Evolutionary conservation across 2,113 vertebrate genomes (phyloP).

Genomic region (cattle (Bos taurus)): DNA sequence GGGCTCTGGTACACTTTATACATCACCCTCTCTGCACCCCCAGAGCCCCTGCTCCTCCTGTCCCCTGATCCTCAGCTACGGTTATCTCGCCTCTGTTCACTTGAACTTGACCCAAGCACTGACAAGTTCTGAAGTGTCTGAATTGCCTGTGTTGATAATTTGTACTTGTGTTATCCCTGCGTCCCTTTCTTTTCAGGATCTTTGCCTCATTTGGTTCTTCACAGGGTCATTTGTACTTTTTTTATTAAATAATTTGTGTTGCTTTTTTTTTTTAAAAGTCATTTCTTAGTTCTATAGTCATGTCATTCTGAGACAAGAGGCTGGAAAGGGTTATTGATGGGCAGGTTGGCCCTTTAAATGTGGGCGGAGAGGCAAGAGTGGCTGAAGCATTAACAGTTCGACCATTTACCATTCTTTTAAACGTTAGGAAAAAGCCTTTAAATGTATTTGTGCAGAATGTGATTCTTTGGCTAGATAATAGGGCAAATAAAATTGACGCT

Average conservation of each 20-base stretch:
- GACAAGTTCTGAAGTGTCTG: background rate
- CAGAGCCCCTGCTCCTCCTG: background rate
- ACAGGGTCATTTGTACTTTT: background rate
- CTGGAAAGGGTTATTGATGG: background rate
- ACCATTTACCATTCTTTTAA: background rate
- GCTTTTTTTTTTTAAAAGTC: background rate
- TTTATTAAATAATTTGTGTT: background rate
- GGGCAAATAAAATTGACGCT: background rate
- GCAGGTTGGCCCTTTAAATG: accelerated
- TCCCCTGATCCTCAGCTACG: background rate
- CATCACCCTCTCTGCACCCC: no score
- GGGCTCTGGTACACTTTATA: background rate
- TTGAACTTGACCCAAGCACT: background rate
- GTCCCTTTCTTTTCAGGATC: background rate
- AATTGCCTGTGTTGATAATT: background rate
- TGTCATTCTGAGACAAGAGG: background rate
- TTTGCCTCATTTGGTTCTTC: background rate
- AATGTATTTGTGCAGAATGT: background rate
- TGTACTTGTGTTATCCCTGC: background rate
- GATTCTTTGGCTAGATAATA: background rate
- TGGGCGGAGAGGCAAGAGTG: background rate
- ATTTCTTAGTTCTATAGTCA: background rate
- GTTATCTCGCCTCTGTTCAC: background rate
- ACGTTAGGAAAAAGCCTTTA: background rate
- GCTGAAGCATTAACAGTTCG: background rate